Percentiles rank a stretch among this genome's conserved stretches.
Evolutionary conservation across 53 echinoderm and acorn worm genomes (phyloP).

Genomic region (Astropecten irregularis): DNA sequence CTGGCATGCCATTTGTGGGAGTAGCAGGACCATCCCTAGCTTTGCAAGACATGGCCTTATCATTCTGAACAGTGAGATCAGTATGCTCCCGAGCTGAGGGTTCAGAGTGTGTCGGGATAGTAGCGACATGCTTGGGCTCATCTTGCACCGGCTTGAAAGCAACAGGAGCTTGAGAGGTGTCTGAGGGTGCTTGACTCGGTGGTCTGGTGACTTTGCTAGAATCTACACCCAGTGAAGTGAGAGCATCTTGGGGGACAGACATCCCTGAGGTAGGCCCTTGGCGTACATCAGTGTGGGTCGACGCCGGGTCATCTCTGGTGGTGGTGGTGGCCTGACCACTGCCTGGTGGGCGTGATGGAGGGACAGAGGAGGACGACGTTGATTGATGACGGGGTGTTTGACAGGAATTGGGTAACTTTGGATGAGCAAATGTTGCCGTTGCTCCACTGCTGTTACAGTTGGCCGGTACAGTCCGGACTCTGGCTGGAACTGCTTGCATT

Average conservation of each 20-base stretch:
- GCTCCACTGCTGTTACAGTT: background rate
- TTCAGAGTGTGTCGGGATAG: background rate
- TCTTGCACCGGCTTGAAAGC: background rate
- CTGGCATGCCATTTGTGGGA: background rate
- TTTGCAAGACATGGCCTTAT: background rate
- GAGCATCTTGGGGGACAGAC: background rate
- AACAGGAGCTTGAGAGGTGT: background rate
- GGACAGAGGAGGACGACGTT: background rate
- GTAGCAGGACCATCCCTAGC: background rate
- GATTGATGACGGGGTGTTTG: background rate
- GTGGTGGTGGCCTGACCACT: background rate
- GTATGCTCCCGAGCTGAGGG: background rate
- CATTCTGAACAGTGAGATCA: background rate
- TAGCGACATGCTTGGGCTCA: background rate
- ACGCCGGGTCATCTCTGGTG: background rate
- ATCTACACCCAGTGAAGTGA: background rate
- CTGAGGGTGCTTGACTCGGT: background rate
- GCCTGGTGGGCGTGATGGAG: background rate
- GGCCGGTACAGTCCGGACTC: too few species aligned
- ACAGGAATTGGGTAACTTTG: background rate
- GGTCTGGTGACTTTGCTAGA: background rate
- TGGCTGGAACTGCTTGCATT: too few species aligned
- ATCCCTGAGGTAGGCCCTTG: background rate
- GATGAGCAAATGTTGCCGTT: slow-evolving; percentile 3
- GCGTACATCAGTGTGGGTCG: background rate